Evolutionary conservation across 1,140 invertebrate genomes (phyloP), one percentile per base, ranked within the genome.

Genomic region (Chelonus insularis): DNA sequence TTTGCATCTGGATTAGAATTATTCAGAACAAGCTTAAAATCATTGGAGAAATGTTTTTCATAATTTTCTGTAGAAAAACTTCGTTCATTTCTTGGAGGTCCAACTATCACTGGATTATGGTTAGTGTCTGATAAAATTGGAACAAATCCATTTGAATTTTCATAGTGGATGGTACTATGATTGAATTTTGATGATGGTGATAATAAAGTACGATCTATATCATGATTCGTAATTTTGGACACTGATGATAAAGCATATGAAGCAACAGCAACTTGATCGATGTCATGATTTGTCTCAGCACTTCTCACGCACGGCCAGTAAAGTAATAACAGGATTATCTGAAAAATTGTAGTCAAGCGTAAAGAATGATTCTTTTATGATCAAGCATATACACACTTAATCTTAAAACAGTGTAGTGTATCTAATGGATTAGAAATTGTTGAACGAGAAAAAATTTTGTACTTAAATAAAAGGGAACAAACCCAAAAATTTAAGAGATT

Each of bases 121-220:
- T n/a, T n/a, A n/a, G n/a, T n/a, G n/a, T n/a, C n/a, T n/a, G n/a
- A n/a, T n/a, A n/a, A n/a, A n/a, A n/a, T 75, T 8, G 80, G 79
- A 7, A 73, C 45, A 50, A 82, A 82, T 4, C 72, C 72, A 14
- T 80, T 80, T 0, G 70, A 72, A 64, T 80, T 78, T 23, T 76
- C 74, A 60, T 77, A 78, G 18, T 68, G 66, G 8, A 70, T 34
- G 1, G 68, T 66, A 36, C 68, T 65, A 8, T 8, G 45, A 62
- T 60, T 67, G 50, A 41, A 51, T 1, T 29, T 48, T 48, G 29
- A 5, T 7, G 14, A 34, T 54, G 1, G 60, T 1, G 54, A 59
- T 41, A 51, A 51, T 5, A 47, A 32, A 3, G 52, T 56, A 3
- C 57, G 21, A 12, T 61, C 34, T 23, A 55, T 39, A 4, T 57